Base-by-base conservation (phyloP, 2,797 vertebrate genomes). In the Phyllotis vaccarum region DNA sequence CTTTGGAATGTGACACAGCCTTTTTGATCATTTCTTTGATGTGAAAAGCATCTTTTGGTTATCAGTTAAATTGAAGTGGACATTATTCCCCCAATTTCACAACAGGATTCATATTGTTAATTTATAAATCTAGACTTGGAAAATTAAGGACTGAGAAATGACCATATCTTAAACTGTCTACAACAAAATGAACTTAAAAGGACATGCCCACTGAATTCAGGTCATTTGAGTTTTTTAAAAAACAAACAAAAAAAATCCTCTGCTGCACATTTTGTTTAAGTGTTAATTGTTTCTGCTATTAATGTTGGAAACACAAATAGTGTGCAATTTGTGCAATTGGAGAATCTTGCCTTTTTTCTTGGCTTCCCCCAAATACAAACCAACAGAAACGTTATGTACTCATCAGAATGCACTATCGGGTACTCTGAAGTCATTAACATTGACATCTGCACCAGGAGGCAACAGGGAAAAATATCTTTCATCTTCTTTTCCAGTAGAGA, bases 1-100 rank as follows among this genome's bases (percentile, higher is more conserved):
- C 99, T 99, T 99, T 99, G 99, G 99, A 99, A 99, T 99, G 99
- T 99, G 99, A 99, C 99, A 99, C 99, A 99, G 98, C 99, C 99
- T 99, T 99, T 98, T 99, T 99, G 98, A 99, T 99, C 97, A 98
- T 99, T 99, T 98, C 98, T 98, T 98, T 99, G 98, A 98, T 98
- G 99, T 99, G 99, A 99, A 98, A 99, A 99, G 98, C 98, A 98
- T 98, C 98, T 98, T 98, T 89, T 98, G 97, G 98, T 99, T 99
- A 99, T 99, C 99, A 92, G 97, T 99, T 99, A 99, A 99, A 98
- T 98, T 99, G 99, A 99, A 98, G 98, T 99, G 99, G 99, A 99
- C 98, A 60, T 99, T 99, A 98, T 99, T 99, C 99, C 98, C 98
- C 98, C 97, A 98, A 97, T 99, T 98, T 98, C 98, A 99, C 99